Evolutionary conservation across 2,888 invertebrate species (phyloP), one percentile per base, ranked within the genome.

Genomic region (Ischnus inquisitorius): DNA sequence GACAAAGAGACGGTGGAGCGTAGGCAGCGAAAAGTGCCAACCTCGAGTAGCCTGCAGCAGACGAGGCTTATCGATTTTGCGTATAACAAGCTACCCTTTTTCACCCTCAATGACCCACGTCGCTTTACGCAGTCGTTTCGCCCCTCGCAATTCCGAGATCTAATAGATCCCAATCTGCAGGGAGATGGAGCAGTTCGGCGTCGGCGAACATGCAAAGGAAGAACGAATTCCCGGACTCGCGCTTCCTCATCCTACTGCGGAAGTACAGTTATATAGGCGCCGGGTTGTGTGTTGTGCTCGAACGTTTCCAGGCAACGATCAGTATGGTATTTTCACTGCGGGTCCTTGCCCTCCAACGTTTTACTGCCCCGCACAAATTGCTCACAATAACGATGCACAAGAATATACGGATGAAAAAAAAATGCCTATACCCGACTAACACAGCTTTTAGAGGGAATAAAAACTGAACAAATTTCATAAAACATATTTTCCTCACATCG

Each of bases 11-110:
- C 43, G 28, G 54, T 46, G 43, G 46, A 12, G 54, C 54, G 43
- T 64, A 65, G 46, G 82, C 71, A 81, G 74, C 57, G 62, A 76
- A 83, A 79, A 82, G 77, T 54, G 41, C 57, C 19, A n/a, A 39
- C 54, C 16, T 74, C 60, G 68, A 68, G 41, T 60, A 75, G 39
- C 54, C 12, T 46, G 41, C 4, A 60, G 69, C 84, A 84, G 77
- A 83, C 86, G 71, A 81, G 82, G 74, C 60, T 83, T 86, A 87
- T 87, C 87, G 87, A 87, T 87, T 85, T 79, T 79, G 71, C 67
- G 77, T 80, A 10, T 25, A 67, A 54, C 54, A 54, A 54, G 60
- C 64, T 84, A 83, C 76, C 82, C 83, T 85, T 76, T 19, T 16
- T 43, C 19, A 64, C 68, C 74, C 57, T 46, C 60, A 16, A 48